Percentiles rank a stretch among this genome's conserved stretches.
Evolutionary conservation across 1,140 invertebrate genomes (phyloP).

Genomic region (Platyscapa corneri): DNA sequence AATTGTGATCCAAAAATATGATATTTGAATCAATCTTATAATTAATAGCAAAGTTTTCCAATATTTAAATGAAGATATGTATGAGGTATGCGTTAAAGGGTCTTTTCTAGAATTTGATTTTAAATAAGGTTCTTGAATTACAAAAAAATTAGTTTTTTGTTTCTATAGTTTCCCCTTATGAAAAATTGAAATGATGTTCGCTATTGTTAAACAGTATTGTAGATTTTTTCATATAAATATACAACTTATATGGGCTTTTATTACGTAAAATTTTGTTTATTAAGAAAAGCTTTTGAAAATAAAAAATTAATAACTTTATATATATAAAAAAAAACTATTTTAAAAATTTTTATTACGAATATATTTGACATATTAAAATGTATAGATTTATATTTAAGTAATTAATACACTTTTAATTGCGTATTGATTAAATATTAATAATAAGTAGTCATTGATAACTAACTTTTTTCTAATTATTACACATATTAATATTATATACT

Average conservation of each 20-base stretch:
- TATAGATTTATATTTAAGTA: too few species aligned
- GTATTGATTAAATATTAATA: too few species aligned
- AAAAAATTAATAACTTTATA: too few species aligned
- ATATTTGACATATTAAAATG: too few species aligned
- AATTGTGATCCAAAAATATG: constrained; percentile 43
- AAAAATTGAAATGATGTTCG: background rate
- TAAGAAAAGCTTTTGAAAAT: too few species aligned
- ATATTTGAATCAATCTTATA: constrained; percentile 26
- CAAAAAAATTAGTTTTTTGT: background rate
- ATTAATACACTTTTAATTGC: too few species aligned
- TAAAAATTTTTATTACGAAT: too few species aligned
- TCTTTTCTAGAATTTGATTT: background rate
- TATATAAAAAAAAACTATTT: too few species aligned
- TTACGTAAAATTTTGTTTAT: too few species aligned
- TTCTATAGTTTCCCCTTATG: background rate
- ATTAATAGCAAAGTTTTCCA: constrained; percentile 28
- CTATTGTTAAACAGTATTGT: background rate
- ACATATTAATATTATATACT: background rate
- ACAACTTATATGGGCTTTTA: background rate
- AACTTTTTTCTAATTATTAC: background rate
- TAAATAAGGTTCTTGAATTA: background rate
- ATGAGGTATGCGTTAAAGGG: background rate
- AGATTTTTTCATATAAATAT: background rate
- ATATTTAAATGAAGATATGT: background rate
- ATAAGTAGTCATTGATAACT: too few species aligned